A percentile compares a stretch with the other conserved stretches of the same genome.
These are phyloP conservation scores for Aporrectodea caliginosa DNA, from an alignment of 1,140 invertebrate genomes.

Conservation along the genomic window DNA sequence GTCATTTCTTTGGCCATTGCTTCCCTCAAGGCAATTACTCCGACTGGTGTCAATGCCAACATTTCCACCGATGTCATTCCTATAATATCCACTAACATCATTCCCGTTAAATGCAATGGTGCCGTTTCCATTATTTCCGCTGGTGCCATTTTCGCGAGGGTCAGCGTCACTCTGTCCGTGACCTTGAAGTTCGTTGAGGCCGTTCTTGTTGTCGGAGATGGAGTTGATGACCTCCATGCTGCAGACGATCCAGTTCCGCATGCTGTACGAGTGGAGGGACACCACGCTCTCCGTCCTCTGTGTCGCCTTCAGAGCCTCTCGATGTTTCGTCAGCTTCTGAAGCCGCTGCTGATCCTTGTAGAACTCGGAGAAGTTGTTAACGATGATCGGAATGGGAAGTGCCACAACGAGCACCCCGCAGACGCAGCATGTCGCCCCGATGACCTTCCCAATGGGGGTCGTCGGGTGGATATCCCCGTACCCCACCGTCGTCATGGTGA, in stretches of 20 bases:
- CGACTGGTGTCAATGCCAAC: too few species aligned
- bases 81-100: too few species aligned
- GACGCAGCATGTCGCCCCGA: constrained; percentile 45
- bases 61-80: too few species aligned
- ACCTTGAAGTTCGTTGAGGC: background rate
- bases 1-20: too few species aligned
- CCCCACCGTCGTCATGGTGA: constrained; percentile 50
- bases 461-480: constrained; percentile 46
- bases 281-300: constrained; percentile 79
- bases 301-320: constrained; percentile 61
- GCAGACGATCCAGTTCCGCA: background rate
- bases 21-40: too few species aligned
- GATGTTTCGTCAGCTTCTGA: background rate
- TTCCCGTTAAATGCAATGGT: too few species aligned
- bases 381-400: constrained; percentile 47
- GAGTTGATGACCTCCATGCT: background rate
- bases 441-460: constrained; percentile 40
- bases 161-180: too few species aligned
- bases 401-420: constrained; percentile 46
- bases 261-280: background rate
- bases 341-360: background rate
- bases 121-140: too few species aligned
- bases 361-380: constrained; percentile 42
- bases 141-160: too few species aligned
- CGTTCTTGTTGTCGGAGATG: background rate